These are phyloP conservation scores for Catharus fuscescens DNA, from an alignment of 2,113 vertebrate genomes.

Conservation along the genomic window DNA sequence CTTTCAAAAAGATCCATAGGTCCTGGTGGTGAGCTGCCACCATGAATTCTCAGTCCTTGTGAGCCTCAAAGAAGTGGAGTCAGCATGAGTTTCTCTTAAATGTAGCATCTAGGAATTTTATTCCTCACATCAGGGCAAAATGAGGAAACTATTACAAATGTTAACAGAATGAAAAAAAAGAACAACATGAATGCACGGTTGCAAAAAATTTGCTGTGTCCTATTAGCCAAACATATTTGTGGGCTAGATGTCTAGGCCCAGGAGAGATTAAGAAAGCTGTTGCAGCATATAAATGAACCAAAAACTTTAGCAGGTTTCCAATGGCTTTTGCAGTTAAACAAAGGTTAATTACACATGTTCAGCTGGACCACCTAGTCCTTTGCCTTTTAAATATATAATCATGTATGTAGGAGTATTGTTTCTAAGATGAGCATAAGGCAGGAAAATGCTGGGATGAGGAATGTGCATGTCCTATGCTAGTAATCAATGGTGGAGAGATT, in stretches of 20 bases:
- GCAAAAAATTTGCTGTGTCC: background rate
- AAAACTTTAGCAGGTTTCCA: background rate
- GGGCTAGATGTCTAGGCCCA: background rate
- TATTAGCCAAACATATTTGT: background rate
- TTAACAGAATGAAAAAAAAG: background rate
- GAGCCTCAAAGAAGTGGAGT: background rate
- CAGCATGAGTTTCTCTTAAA: background rate
- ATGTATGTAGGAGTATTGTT: background rate
- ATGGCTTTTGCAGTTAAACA: background rate
- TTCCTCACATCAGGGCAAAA: background rate
- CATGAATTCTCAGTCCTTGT: rapidly evolving
- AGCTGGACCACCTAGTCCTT: background rate
- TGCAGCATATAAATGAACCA: background rate
- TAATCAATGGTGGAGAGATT: background rate
- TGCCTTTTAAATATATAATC: background rate
- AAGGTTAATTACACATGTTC: background rate
- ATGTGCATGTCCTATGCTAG: background rate
- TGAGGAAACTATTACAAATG: background rate
- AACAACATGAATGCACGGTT: background rate
- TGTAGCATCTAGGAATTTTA: background rate
- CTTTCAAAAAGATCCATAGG: background rate
- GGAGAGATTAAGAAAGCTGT: background rate
- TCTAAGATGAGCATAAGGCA: background rate
- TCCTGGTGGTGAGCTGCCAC: background rate
- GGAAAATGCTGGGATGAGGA: background rate